These are phyloP conservation scores for Micropterix aruncella DNA, from an alignment of 2,888 invertebrate genomes.

Conservation along the genomic window DNA sequence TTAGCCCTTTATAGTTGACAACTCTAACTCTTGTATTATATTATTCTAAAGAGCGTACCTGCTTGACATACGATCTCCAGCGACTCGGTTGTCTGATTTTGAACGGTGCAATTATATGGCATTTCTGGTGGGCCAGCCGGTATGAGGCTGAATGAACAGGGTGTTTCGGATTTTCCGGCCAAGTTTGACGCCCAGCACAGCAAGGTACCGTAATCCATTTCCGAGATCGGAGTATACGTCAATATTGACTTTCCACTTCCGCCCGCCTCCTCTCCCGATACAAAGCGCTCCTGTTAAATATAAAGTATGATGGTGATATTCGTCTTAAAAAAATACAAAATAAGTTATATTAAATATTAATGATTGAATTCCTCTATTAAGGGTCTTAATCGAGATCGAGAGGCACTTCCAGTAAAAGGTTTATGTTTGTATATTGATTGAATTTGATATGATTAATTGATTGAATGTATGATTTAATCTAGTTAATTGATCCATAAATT, in stretches of 20 bases:
- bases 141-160: conserved; percentile 62
- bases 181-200: conserved; percentile 61
- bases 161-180: conserved; percentile 56
- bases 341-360: too few relatives aligned
- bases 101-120: conserved; percentile 60
- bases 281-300: not conserved
- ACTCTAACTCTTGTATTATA: not conserved
- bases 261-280: not conserved
- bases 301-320: too few relatives aligned
- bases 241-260: conserved; percentile 37
- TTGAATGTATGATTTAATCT: too few relatives aligned
- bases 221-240: conserved; percentile 60
- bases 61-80: conserved; percentile 56
- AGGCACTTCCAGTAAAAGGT: too few relatives aligned
- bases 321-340: too few relatives aligned
- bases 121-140: conserved; percentile 68
- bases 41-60: conserved; percentile 23
- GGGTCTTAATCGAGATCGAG: too few relatives aligned
- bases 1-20: not conserved
- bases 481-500: too few relatives aligned
- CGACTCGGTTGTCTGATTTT: conserved; percentile 66
- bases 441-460: too few relatives aligned
- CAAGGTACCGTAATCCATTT: conserved; percentile 63
- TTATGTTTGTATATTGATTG: too few relatives aligned
- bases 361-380: too few relatives aligned